Evolutionary conservation across 2,797 vertebrate species (phyloP).

Genomic region (Chloroceryle amazona): DNA sequence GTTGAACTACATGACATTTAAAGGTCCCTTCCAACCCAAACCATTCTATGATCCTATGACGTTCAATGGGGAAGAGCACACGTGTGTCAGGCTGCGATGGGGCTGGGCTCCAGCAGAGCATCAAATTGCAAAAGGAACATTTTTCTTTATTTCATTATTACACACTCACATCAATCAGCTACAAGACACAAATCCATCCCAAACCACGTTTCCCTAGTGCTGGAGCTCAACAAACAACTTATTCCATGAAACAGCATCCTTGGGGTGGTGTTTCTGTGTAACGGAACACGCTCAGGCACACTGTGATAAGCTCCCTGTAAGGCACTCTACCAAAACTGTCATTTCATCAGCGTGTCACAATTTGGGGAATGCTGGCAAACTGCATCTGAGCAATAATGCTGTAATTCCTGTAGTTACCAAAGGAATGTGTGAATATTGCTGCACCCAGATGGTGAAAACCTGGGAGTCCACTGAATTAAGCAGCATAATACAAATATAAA

Average conservation of each 20-base stretch:
- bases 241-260: neutral
- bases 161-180: neutral
- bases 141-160: neutral
- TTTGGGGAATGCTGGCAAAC: neutral
- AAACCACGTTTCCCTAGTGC: neutral
- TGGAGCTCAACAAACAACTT: neutral
- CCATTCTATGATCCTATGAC: no score
- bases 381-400: rapidly evolving
- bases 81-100: no score
- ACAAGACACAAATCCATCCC: neutral
- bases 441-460: neutral
- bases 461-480: neutral
- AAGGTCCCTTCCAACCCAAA: no score
- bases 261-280: neutral
- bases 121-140: neutral
- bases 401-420: neutral
- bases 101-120: neutral
- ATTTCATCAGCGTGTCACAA: neutral
- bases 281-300: neutral
- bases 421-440: neutral
- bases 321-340: neutral
- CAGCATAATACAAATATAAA: neutral
- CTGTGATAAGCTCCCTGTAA: neutral
- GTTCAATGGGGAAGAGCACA: neutral
- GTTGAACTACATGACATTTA: no score